Conservation (phyloP, 2,888 invertebrate genomes). For the Syritta pipiens region DNA sequence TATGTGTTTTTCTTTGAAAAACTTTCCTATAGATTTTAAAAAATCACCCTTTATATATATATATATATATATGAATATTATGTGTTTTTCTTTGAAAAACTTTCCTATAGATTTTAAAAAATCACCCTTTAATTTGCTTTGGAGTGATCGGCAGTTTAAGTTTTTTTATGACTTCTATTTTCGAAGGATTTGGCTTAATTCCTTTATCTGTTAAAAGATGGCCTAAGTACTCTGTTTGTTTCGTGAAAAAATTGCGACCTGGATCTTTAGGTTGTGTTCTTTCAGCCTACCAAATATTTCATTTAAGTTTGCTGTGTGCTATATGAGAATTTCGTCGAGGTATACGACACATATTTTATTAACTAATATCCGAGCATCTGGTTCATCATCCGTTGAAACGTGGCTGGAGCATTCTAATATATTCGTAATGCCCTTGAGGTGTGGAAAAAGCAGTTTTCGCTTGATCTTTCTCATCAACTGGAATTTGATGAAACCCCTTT, state of each 20-base stretch:
- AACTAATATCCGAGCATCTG: neutral
- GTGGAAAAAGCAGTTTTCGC: neutral
- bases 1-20: no score
- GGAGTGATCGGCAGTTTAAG: neutral
- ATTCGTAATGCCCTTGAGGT: neutral
- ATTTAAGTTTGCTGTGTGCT: slow-evolving; percentile 66
- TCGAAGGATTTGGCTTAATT: neutral
- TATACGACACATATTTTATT: slow-evolving; percentile 18
- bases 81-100: no score
- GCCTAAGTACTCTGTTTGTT: neutral
- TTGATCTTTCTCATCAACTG: slow-evolving; percentile 28
- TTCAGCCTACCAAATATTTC: slow-evolving; percentile 3
- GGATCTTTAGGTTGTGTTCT: slow-evolving; percentile 69
- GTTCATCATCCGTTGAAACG: neutral
- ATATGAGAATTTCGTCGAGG: slow-evolving; percentile 72
- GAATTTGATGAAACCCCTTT: slow-evolving; percentile 53
- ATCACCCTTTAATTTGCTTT: slow-evolving; percentile 51
- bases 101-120: no score
- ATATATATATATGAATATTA: no score
- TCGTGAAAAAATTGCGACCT: slow-evolving; percentile 13
- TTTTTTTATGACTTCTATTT: neutral
- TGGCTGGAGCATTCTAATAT: neutral
- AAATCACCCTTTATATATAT: no score
- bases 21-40: no score
- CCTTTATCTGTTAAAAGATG: neutral